Conservation (phyloP, 30 jellyfish, hydroid and myxozoan genomes). For the Calvadosia cruxmelitensis region DNA sequence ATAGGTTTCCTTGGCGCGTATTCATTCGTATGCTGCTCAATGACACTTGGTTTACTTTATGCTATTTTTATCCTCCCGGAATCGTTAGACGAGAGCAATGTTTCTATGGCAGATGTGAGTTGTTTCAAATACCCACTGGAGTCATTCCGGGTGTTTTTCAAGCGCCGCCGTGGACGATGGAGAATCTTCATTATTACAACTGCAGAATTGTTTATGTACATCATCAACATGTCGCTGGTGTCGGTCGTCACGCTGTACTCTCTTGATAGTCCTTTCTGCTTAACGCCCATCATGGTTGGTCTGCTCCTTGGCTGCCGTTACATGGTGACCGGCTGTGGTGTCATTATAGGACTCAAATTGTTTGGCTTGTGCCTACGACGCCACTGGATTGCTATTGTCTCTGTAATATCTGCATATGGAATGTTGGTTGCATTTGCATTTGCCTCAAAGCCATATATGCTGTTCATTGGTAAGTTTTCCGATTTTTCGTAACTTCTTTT, state of each 20-base stretch:
- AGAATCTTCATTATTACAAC: neutral
- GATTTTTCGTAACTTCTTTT: too few relatives aligned
- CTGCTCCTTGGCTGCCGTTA: neutral
- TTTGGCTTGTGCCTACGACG: neutral
- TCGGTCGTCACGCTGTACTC: neutral
- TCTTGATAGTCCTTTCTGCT: neutral
- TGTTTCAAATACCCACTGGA: neutral
- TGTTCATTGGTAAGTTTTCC: neutral
- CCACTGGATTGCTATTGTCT: neutral
- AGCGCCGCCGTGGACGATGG: neutral
- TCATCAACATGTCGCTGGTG: neutral
- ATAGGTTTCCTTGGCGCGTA: neutral
- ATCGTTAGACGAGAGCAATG: neutral
- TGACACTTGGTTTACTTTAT: neutral
- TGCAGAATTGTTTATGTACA: neutral
- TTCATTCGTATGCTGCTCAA: neutral
- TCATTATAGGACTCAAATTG: neutral
- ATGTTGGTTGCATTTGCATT: neutral
- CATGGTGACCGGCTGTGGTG: neutral
- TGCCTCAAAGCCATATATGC: neutral
- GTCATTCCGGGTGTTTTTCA: neutral
- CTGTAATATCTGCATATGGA: neutral
- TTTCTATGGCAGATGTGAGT: neutral
- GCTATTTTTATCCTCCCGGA: neutral
- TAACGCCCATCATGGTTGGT: neutral